Conservation (phyloP, 2,888 invertebrate genomes). For the Thysanoteuthis rhombus region DNA sequence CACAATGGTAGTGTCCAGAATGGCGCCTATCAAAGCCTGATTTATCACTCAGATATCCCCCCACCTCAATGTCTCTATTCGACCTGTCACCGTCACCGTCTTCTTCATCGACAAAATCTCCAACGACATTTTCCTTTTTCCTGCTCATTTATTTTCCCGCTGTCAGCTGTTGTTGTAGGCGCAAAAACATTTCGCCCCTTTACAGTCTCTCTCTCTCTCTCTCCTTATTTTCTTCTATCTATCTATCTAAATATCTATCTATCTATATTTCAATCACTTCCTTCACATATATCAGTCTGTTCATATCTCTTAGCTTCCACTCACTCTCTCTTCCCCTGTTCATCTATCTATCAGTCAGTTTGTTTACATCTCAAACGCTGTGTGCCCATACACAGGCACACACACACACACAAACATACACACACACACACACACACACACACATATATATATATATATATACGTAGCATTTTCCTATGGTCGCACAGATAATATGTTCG, state of each 20-base stretch:
- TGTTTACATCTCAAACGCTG: too few relatives aligned
- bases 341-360: too few relatives aligned
- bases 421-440: too few relatives aligned
- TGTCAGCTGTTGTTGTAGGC: background rate
- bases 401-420: too few relatives aligned
- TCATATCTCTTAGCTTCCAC: too few relatives aligned
- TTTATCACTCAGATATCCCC: background rate
- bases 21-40: background rate
- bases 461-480: too few relatives aligned
- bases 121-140: background rate
- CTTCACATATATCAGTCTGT: too few relatives aligned
- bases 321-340: too few relatives aligned
- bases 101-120: background rate
- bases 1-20: background rate
- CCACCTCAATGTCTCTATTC: background rate
- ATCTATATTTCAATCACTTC: background rate
- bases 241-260: background rate
- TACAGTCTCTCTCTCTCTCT: background rate
- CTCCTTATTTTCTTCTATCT: background rate
- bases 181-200: background rate
- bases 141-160: background rate
- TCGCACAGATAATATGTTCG: too few relatives aligned
- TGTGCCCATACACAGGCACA: too few relatives aligned
- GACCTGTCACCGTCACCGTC: background rate
- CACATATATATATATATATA: too few relatives aligned